phyloP scores from a whole-genome alignment of 2,888 invertebrate genomes.

The Isoperla grammatica region DNA sequence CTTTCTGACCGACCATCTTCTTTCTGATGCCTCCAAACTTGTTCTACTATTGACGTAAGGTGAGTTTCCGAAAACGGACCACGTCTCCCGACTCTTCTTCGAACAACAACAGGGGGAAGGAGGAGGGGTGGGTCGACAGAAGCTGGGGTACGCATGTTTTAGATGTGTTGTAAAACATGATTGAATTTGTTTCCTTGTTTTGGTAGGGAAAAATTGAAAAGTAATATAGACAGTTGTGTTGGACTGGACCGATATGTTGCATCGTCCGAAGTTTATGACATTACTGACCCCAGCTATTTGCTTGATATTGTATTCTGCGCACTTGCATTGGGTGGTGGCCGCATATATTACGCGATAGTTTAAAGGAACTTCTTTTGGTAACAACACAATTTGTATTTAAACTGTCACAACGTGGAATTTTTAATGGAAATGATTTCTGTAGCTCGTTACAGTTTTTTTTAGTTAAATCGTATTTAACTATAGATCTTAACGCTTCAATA shows the following conservation, averaged over 20 bases:
- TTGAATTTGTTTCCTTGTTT: conserved; percentile 2
- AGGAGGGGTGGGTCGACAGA: not conserved
- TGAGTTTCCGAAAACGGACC: not conserved
- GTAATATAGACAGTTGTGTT: not conserved
- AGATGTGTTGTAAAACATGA: conserved; percentile 5
- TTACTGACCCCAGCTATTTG: too few relatives aligned
- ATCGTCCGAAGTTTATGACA: too few relatives aligned
- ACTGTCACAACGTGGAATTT: too few relatives aligned
- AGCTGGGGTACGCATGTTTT: not conserved
- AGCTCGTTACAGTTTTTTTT: too few relatives aligned
- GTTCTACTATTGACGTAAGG: conserved; percentile 11
- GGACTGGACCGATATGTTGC: not conserved
- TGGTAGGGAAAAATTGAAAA: conserved; percentile 1
- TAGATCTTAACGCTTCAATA: too few relatives aligned
- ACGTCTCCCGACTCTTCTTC: not conserved
- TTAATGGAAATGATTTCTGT: too few relatives aligned
- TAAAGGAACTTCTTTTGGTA: too few relatives aligned
- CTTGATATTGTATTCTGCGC: too few relatives aligned
- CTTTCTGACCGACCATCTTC: conserved; percentile 14
- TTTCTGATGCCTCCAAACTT: conserved; percentile 12
- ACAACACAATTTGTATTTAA: too few relatives aligned
- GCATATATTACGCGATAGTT: too few relatives aligned
- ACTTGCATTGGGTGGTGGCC: too few relatives aligned
- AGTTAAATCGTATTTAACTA: too few relatives aligned
- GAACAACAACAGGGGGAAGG: not conserved